Conservation (phyloP, 1,140 invertebrate species). For the Orchestia grillus region DNA sequence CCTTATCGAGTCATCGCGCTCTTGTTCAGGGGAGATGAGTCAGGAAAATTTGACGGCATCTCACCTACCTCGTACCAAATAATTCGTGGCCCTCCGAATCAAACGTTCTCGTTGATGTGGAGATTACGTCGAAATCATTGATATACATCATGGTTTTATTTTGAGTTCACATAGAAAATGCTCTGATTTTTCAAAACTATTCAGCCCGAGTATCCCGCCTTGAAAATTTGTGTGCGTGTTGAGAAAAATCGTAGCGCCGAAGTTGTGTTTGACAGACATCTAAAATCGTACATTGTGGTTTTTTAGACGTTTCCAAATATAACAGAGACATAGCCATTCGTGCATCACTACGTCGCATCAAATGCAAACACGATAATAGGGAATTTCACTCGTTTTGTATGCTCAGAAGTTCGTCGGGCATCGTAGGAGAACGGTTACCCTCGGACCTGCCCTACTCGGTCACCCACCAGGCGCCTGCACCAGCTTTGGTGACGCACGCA, state of each 20-base stretch:
- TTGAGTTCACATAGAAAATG: not conserved
- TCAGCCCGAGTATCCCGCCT: not conserved
- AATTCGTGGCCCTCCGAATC: no score
- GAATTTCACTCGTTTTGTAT: not conserved
- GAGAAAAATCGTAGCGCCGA: not conserved
- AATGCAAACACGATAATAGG: not conserved
- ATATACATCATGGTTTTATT: not conserved
- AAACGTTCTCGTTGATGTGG: not conserved
- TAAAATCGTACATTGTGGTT: not conserved
- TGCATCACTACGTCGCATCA: not conserved
- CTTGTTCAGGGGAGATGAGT: not conserved
- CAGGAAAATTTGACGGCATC: not conserved
- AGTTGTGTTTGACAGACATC: not conserved
- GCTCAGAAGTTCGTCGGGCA: not conserved
- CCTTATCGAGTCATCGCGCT: not conserved
- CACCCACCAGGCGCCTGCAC: not conserved
- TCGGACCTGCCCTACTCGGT: not conserved
- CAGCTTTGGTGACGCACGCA: not conserved
- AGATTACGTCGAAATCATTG: no score
- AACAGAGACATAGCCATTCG: not conserved
- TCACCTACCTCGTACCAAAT: not conserved
- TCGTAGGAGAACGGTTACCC: not conserved
- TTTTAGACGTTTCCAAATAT: not conserved
- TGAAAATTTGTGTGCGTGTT: not conserved
- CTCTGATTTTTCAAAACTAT: not conserved